Conservation (phyloP, 2,797 vertebrate species). For the Masticophis lateralis region DNA sequence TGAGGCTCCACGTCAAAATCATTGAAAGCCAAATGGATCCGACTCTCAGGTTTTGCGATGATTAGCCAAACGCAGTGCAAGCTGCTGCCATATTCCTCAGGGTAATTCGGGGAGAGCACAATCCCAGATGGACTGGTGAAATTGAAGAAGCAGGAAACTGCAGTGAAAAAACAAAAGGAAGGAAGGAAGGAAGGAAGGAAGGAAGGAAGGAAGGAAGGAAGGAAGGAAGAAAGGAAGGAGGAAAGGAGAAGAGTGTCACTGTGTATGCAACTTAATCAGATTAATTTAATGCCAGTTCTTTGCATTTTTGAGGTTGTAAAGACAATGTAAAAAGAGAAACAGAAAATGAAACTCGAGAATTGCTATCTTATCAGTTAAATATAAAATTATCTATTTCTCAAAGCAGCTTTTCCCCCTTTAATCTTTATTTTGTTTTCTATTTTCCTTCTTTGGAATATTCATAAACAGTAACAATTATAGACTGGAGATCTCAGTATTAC, state of each 20-base stretch:
- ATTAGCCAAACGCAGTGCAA: slow-evolving; percentile 99
- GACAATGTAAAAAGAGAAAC: not conserved
- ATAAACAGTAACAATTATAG: not conserved
- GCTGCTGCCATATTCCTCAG: slow-evolving; percentile 96
- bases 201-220: not conserved
- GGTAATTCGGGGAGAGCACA: slow-evolving; percentile 95
- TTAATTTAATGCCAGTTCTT: not conserved
- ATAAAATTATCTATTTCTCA: not conserved
- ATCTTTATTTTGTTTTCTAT: not conserved
- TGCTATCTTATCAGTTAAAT: not conserved
- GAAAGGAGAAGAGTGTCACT: not conserved
- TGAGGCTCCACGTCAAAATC: slow-evolving; percentile 98
- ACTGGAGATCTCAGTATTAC: not conserved
- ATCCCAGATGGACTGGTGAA: slow-evolving; percentile 94
- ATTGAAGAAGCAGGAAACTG: slow-evolving; percentile 99
- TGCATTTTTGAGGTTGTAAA: not conserved
- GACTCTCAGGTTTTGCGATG: slow-evolving; percentile 90
- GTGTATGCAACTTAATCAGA: not conserved
- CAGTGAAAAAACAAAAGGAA: slow-evolving; percentile 57
- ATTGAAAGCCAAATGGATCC: slow-evolving; percentile 97
- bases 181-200: not conserved
- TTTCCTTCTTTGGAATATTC: not conserved
- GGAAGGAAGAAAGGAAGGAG: not conserved
- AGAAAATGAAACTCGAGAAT: not conserved
- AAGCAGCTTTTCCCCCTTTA: not conserved